A percentile compares a stretch with the other conserved stretches of the same genome.
These are phyloP conservation scores for Eptatretus atami DNA, from an alignment of 2,797 vertebrate genomes.

Conservation along the genomic window DNA sequence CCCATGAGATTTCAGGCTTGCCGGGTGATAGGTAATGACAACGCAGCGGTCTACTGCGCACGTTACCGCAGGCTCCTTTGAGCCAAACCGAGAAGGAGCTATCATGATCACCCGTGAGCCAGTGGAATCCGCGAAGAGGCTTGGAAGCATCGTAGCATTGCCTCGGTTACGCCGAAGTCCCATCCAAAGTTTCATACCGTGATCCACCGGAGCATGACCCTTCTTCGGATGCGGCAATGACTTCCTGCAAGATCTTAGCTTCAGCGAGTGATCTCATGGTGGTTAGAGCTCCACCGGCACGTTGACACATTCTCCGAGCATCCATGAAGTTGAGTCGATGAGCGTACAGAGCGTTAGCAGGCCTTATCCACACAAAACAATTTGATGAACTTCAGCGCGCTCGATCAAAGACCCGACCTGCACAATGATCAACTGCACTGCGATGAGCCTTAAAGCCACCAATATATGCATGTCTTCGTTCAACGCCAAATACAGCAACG, in stretches of 20 bases:
- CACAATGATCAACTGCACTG: too few species aligned
- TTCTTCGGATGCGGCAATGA: not conserved
- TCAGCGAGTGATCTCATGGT: slow-evolving; percentile 4
- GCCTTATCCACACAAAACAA: not conserved
- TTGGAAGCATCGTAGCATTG: not conserved
- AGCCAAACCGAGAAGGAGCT: slow-evolving; percentile 1
- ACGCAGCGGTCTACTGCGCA: not conserved
- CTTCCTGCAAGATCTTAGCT: not conserved
- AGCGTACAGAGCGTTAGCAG: slow-evolving; percentile 1
- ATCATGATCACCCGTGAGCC: not conserved
- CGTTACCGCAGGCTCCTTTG: not conserved
- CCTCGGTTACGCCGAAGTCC: slow-evolving; percentile 2
- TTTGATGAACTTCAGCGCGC: not conserved
- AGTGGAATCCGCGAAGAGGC: not conserved
- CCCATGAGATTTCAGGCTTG: not conserved
- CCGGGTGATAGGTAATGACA: not conserved
- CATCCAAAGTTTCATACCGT: not conserved
- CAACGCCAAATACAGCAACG: too few species aligned
- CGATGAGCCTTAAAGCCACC: too few species aligned
- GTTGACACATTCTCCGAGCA: not conserved
- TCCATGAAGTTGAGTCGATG: slow-evolving; percentile 2
- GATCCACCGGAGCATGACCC: not conserved
- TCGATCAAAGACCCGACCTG: too few species aligned
- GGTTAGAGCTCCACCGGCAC: slow-evolving; percentile 1
- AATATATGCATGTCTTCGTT: too few species aligned